These are phyloP conservation scores for Acanthaster planci DNA, from an alignment of 35 echinoderm and acorn worm genomes.

Conservation along the genomic window DNA sequence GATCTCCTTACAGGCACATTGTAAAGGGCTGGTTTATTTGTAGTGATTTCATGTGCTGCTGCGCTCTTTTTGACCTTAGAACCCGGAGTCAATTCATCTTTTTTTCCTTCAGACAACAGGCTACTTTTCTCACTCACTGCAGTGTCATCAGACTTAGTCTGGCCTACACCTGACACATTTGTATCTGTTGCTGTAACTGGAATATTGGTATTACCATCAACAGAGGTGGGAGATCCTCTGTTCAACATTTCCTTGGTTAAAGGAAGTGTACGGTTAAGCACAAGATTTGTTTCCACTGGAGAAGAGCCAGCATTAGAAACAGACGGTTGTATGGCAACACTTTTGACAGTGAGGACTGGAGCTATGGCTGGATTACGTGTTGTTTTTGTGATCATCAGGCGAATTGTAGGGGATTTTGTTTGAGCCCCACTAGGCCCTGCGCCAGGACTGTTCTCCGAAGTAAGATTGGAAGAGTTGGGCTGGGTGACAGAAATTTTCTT, in stretches of 20 bases:
- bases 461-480: neutral
- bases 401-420: neutral
- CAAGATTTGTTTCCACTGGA: neutral
- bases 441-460: neutral
- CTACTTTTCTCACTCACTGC: slow-evolving; percentile 5
- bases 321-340: no score
- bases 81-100: neutral
- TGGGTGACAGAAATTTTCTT: neutral
- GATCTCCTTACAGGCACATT: neutral
- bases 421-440: neutral
- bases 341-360: no score
- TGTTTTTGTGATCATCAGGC: neutral
- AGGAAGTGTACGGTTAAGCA: neutral
- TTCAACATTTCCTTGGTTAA: slow-evolving; percentile 9
- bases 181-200: neutral
- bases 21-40: neutral
- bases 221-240: neutral
- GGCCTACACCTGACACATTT: neutral
- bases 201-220: no score
- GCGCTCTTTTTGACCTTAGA: neutral
- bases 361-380: no score
- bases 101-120: neutral
- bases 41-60: neutral
- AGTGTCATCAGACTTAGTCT: neutral
- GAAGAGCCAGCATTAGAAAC: neutral